phyloP scores from a whole-genome alignment of 2,797 vertebrate species.

The Pipistrellus pygmaeus region DNA sequence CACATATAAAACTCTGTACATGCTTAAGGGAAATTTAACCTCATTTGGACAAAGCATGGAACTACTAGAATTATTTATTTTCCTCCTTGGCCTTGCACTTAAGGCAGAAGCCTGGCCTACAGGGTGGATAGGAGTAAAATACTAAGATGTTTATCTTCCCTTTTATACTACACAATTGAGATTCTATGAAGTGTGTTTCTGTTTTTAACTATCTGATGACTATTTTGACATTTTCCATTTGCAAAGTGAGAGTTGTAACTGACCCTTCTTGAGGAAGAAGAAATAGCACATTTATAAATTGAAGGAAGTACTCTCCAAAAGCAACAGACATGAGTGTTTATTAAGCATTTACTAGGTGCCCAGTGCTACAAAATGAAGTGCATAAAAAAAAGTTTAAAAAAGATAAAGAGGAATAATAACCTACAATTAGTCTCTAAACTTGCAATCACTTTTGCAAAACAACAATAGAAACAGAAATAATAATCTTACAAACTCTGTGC shows the following conservation, averaged over 20 bases:
- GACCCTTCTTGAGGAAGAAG: background rate
- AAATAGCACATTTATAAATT: background rate
- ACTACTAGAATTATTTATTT: background rate
- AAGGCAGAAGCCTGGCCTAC: background rate
- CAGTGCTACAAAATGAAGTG: conserved; percentile 26
- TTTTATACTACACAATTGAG: background rate
- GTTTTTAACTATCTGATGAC: background rate
- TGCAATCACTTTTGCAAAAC: conserved; percentile 57
- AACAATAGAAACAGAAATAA: conserved; percentile 42
- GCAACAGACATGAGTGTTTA: background rate
- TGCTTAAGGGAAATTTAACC: background rate
- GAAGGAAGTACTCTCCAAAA: conserved; percentile 32
- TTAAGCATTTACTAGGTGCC: conserved; percentile 3
- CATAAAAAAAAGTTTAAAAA: background rate
- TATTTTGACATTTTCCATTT: conserved; percentile 57
- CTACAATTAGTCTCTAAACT: conserved; percentile 32
- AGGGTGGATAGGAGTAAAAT: background rate
- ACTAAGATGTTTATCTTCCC: background rate
- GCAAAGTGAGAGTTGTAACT: background rate
- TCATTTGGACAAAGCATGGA: background rate
- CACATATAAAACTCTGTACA: background rate
- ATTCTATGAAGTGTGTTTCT: background rate
- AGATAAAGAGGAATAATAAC: conserved; percentile 34
- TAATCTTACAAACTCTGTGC: conserved; percentile 28
- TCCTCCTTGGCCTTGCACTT: background rate